Conservation (phyloP, 2,797 vertebrate species). For the Ptychadena robeensis region DNA sequence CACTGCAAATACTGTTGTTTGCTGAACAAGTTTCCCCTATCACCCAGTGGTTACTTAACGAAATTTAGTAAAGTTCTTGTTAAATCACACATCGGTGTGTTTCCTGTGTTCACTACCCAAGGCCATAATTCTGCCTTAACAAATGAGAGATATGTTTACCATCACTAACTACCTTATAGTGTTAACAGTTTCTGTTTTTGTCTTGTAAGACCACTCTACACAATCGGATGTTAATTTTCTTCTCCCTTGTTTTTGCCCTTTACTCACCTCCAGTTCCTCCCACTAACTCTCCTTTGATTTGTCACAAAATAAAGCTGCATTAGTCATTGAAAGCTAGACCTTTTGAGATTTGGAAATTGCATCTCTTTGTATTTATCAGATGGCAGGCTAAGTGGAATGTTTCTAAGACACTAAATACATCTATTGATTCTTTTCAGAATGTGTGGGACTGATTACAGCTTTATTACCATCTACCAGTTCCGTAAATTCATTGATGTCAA, state of each 20-base stretch:
- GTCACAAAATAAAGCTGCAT: conserved; percentile 15
- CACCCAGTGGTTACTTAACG: too few species aligned
- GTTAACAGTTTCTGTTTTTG: neutral
- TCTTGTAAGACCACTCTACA: neutral
- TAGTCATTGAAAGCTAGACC: conserved; percentile 6
- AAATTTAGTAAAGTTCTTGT: too few species aligned
- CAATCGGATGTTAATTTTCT: neutral
- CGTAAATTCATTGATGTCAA: conserved; percentile 16
- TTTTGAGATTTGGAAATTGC: conserved; percentile 28
- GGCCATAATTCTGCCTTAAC: neutral
- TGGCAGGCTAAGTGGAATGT: conserved; percentile 35
- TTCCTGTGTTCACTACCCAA: neutral
- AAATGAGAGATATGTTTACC: neutral
- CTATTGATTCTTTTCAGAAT: conserved; percentile 28
- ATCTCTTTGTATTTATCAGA: conserved; percentile 35
- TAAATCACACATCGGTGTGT: too few species aligned
- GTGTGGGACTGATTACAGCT: conserved; percentile 24
- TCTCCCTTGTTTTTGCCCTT: neutral
- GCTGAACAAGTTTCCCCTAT: too few species aligned
- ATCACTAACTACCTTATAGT: neutral
- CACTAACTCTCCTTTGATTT: conserved; percentile 22
- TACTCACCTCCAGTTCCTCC: neutral
- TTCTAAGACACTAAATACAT: conserved; percentile 33
- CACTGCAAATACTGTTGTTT: too few species aligned
- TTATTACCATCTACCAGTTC: conserved; percentile 10